These are phyloP conservation scores for Choloepus didactylus DNA, from an alignment of 2,797 vertebrate genomes.

Conservation along the genomic window DNA sequence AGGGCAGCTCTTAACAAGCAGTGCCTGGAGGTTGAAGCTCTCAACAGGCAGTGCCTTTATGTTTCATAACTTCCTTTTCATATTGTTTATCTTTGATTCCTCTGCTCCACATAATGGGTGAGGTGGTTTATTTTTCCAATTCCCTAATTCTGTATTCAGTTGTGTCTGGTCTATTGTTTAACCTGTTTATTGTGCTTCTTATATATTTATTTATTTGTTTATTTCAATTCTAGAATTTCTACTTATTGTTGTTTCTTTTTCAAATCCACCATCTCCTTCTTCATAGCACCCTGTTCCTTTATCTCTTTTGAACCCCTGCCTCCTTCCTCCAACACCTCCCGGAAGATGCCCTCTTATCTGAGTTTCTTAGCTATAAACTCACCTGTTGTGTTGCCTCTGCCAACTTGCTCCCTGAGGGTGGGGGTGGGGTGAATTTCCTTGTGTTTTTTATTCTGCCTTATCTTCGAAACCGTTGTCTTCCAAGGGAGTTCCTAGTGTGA, in stretches of 20 bases:
- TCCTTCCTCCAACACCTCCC: neutral
- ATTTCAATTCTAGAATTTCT: neutral
- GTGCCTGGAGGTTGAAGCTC: neutral
- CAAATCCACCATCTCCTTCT: neutral
- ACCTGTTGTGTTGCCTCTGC: neutral
- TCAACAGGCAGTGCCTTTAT: neutral
- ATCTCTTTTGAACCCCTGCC: neutral
- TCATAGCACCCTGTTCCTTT: neutral
- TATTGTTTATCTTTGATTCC: neutral
- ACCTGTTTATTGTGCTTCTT: neutral
- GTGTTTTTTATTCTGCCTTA: neutral
- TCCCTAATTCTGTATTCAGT: neutral
- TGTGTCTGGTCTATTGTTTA: neutral
- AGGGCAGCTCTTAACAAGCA: neutral
- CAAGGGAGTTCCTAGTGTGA: neutral
- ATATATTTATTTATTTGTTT: neutral
- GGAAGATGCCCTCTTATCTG: neutral
- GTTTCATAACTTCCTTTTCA: neutral
- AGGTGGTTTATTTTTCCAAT: neutral
- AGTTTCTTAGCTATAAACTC: neutral
- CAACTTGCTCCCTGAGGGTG: neutral
- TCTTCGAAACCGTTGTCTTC: neutral
- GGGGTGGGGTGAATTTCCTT: too few relatives aligned
- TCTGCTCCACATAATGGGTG: neutral
- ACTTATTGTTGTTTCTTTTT: neutral